Evolutionary conservation across 2,113 vertebrate species (phyloP).

Genomic region (Tapirus terrestris): DNA sequence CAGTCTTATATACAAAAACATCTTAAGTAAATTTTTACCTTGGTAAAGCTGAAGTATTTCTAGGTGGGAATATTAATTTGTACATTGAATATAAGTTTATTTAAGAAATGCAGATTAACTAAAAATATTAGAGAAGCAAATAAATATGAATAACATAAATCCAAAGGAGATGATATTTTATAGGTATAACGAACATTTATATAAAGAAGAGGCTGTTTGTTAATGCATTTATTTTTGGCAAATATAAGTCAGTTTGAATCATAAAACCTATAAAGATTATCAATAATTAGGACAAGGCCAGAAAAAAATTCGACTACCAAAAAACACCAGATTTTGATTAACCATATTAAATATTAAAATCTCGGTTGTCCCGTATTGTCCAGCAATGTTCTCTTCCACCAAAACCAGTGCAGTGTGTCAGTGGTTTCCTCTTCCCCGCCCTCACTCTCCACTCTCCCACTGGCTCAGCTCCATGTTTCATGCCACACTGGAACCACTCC

Average conservation of each 20-base stretch:
- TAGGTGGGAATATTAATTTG: not conserved
- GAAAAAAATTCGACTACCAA: not conserved
- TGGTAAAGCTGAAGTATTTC: conserved; percentile 22
- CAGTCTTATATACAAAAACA: not conserved
- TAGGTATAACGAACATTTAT: not conserved
- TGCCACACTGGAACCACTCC: rapidly evolving
- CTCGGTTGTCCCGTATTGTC: not conserved
- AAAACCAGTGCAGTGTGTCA: rapidly evolving
- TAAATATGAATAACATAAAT: not conserved
- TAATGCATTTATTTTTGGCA: not conserved
- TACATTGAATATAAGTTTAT: not conserved
- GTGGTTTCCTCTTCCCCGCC: not conserved
- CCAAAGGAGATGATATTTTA: not conserved
- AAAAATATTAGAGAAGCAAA: conserved; percentile 3
- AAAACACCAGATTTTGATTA: not conserved
- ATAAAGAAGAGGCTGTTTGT: conserved; percentile 16
- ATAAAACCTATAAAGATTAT: not conserved
- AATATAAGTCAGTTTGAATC: not conserved
- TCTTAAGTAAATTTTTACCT: not conserved
- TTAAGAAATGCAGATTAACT: not conserved
- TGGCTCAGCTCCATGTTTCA: not conserved
- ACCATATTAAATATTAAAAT: not conserved
- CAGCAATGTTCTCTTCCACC: not conserved
- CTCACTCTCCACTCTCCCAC: rapidly evolving
- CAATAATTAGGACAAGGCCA: conserved; percentile 22